Evolutionary conservation across 2,113 vertebrate genomes (phyloP), one percentile per base, ranked within the genome.

Genomic region (Plecotus auritus): DNA sequence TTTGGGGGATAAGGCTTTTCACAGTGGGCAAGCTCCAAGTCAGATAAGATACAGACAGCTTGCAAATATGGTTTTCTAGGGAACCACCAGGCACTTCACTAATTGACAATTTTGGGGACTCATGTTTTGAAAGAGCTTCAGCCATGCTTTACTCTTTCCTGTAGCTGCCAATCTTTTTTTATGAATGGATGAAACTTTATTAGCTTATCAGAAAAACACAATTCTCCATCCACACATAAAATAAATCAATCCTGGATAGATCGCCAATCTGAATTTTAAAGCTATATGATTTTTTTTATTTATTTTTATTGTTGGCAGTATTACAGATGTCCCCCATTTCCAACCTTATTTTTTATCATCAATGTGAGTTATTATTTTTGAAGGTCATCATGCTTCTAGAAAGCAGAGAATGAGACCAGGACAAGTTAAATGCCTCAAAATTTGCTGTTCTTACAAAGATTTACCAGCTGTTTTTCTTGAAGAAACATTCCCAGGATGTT

Each of bases 31-130:
- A 94, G 70, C 20, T 78, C 12, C 18, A 14, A 23, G 35, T 95
- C 82, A 78, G 49, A 23, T 59, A 92, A 88, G 37, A 87, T 93
- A 87, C n/a, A 91, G 73, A 85, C 28, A 90, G 72, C 12, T 94
- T 93, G 42, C n/a, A 88, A 92, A 70, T 69, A 91, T 47, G 22
- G 5, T 45, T 28, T 95, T 83, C n/a, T 20, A 77, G 26, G 42
- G 91, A 70, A 82, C 30, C 35, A 90, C 64, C 22, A 92, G 49
- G 18, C 18, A 92, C 7, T 3, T 87, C 49, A 92, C n/a, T 94
- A 85, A 54, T 30, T 20, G 54, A 89, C 30, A 91, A 40, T 83
- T 91, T 91, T 5, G 7, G 54, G 32, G 18, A 81, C 54, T 94
- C 20, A 45, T 42, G 28, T n/a, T 90, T 85, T 81, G 47, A 56